Evolutionary conservation across 2,113 vertebrate genomes (phyloP), one percentile per base, ranked within the genome.

Genomic region (Tamias sibiricus): DNA sequence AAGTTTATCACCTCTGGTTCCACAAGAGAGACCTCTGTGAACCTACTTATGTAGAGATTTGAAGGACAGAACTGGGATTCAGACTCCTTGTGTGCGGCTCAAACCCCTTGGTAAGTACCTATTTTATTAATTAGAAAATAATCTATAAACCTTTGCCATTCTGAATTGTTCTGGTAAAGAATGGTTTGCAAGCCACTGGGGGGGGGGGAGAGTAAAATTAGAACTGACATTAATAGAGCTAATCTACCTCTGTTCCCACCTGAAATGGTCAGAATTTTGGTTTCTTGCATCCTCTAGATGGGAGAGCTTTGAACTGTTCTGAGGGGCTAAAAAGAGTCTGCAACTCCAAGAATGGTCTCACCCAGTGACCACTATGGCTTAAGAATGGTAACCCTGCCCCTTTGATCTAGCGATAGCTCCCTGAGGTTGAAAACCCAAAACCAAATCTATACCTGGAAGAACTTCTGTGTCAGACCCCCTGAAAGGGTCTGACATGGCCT

Each of bases 401-500:
- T 59, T 3, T 10, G 49, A 57, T 30, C 30, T 5, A 2, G 0
- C 14, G 83, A 62, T 7, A 79, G 54, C 47, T 47, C 42, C 74
- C 40, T 52, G 44, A 32, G 12, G 44, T 44, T 22, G 47, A 52
- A 91, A 89, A 86, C 35, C 47, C 37, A 4, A 66, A 86, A 81
- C 24, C 47, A 44, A 94, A 83, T 8, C 19, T 32, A 22, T 30
- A 42, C 7, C 20, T 40, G 35, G 54, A 74, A 76, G 71, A 59
- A 35, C 71, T 87, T 94, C 95, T 97, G 96, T 91, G 97, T 95
- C 92, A 83, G 95, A 35, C 54, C 90, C 92, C 93, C 93, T 64
- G 16, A 85, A 64, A 92, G 93, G 94, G n/a, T n/a, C n/a, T n/a
- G n/a, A n/a, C n/a, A 90, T 87, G 80, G 81, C 1, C 68, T 57